These are phyloP conservation scores for Steinernema hermaphroditum DNA, from an alignment of 2,888 invertebrate genomes.

Conservation along the genomic window DNA sequence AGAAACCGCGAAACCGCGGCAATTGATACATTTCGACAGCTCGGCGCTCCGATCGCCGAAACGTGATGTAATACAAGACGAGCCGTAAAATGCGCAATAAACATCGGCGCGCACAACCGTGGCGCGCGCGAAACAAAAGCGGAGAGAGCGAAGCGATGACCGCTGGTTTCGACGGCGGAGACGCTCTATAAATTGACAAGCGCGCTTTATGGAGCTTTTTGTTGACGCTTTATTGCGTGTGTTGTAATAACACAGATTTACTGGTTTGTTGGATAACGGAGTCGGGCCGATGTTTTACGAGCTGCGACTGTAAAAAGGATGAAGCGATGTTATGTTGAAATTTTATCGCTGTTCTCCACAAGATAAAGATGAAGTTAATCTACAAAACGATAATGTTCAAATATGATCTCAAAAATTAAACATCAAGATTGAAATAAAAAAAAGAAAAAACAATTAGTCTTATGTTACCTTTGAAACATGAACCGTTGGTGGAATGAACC, in stretches of 20 bases:
- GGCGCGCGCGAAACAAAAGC: constrained; percentile 13
- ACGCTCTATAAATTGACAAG: constrained; percentile 7
- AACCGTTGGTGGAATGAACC: no score
- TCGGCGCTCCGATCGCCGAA: not conserved
- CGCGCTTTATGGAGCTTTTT: not conserved
- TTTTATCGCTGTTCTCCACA: no score
- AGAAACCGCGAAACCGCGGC: not conserved
- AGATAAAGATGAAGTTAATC: no score
- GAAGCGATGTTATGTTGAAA: no score
- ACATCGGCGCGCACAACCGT: not conserved
- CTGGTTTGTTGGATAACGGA: not conserved
- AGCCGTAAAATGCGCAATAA: constrained; percentile 28
- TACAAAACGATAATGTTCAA: no score
- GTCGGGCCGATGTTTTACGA: no score
- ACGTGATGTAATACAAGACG: constrained; percentile 24
- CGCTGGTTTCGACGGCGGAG: not conserved
- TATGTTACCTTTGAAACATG: no score
- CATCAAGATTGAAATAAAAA: no score
- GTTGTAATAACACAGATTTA: constrained; percentile 14
- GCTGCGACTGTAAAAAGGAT: no score
- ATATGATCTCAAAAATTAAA: no score
- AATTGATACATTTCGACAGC: constrained; percentile 19
- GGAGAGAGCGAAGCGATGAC: not conserved
- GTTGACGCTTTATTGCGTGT: not conserved
- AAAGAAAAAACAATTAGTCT: no score